Percentiles rank a stretch among this genome's conserved stretches.
Evolutionary conservation across 2,888 invertebrate species (phyloP).

Genomic region (Anorthoa munda): DNA sequence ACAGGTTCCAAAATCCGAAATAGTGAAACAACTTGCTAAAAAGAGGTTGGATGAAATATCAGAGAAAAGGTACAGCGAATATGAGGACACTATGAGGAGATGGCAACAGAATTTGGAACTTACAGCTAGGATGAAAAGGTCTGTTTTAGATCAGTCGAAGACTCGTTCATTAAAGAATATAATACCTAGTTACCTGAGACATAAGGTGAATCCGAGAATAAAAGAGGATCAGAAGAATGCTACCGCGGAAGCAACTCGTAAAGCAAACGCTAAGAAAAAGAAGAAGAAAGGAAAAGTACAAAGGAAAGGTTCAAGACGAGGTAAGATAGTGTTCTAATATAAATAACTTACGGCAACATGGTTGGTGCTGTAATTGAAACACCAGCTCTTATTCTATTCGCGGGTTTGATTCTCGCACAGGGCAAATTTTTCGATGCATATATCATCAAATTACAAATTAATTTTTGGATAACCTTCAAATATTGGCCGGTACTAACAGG

Average conservation of each 20-base stretch:
- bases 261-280: constrained; percentile 17
- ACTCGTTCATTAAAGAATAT: constrained; percentile 78
- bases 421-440: background rate
- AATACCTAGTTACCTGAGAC: constrained; percentile 80
- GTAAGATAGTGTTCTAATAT: constrained; percentile 9
- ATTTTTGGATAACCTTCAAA: too few relatives aligned
- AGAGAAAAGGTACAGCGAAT: constrained; percentile 71
- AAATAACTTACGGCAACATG: too few relatives aligned
- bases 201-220: constrained; percentile 76
- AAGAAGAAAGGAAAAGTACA: constrained; percentile 1
- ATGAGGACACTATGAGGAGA: constrained; percentile 75
- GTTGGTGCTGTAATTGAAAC: too few relatives aligned
- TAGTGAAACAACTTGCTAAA: constrained; percentile 73
- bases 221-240: constrained; percentile 62
- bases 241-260: constrained; percentile 14
- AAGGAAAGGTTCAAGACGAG: constrained; percentile 13
- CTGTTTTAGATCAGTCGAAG: constrained; percentile 60
- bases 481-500: too few relatives aligned
- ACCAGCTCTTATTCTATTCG: background rate
- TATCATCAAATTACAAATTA: too few relatives aligned
- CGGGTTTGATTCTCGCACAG: background rate
- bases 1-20: constrained; percentile 74
- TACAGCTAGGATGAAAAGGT: constrained; percentile 72
- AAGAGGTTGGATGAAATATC: constrained; percentile 73
- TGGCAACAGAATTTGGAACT: constrained; percentile 80